Conservation (phyloP, 2,888 invertebrate genomes). For the Pandemis heparana region DNA sequence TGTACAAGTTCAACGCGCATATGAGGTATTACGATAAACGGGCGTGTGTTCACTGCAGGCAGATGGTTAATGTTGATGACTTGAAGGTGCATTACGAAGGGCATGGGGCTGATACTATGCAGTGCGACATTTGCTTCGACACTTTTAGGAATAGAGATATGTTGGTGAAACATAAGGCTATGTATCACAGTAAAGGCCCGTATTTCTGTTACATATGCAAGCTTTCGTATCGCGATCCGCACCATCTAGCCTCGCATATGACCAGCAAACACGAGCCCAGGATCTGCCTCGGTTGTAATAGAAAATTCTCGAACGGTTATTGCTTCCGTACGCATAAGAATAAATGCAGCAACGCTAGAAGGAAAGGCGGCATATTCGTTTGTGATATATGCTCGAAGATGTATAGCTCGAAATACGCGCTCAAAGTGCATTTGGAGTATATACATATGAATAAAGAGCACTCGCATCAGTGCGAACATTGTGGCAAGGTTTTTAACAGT, state of each 20-base stretch:
- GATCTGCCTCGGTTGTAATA: conserved; percentile 55
- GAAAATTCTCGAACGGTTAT: conserved; percentile 53
- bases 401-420: conserved; percentile 50
- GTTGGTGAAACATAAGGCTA: conserved; percentile 48
- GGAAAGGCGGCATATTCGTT: conserved; percentile 45
- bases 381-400: conserved; percentile 63
- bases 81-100: conserved; percentile 49
- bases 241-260: conserved; percentile 53
- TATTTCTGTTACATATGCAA: conserved; percentile 58
- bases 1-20: conserved; percentile 56
- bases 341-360: conserved; percentile 47
- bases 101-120: conserved; percentile 49
- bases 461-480: conserved; percentile 58
- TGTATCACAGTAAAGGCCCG: conserved; percentile 44
- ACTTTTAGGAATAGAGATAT: conserved; percentile 47
- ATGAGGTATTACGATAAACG: conserved; percentile 52
- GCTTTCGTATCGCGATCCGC: conserved; percentile 49
- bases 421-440: conserved; percentile 56
- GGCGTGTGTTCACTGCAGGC: conserved; percentile 56
- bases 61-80: conserved; percentile 48
- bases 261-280: conserved; percentile 50
- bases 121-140: conserved; percentile 55
- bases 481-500: conserved; percentile 60
- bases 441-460: conserved; percentile 50
- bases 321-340: conserved; percentile 57